These are phyloP conservation scores for Ammodytes marinus DNA, from an alignment of 2,113 vertebrate genomes.

Conservation along the genomic window DNA sequence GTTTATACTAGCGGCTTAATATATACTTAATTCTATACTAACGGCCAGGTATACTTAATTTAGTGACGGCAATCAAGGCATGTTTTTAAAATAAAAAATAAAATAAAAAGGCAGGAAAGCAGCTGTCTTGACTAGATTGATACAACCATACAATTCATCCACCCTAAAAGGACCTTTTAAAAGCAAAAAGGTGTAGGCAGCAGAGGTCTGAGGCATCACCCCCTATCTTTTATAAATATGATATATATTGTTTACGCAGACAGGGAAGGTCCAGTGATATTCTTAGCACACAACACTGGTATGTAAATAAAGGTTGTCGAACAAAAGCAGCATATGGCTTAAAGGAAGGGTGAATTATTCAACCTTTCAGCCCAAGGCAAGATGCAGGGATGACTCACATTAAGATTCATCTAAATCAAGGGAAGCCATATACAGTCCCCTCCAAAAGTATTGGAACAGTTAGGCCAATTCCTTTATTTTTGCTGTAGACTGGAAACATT, in stretches of 20 bases:
- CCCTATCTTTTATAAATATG: conserved; percentile 39
- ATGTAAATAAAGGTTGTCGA: conserved; percentile 32
- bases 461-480: too few relatives aligned
- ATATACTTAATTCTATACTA: too few relatives aligned
- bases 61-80: not conserved
- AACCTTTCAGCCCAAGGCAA: conserved; percentile 21
- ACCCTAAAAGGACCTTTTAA: conserved; percentile 12
- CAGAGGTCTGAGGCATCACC: conserved; percentile 12
- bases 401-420: not conserved
- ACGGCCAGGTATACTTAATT: too few relatives aligned
- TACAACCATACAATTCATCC: conserved; percentile 14
- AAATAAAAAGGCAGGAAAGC: not conserved
- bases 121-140: not conserved
- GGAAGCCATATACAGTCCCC: not conserved
- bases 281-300: conserved; percentile 33
- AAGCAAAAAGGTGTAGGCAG: conserved; percentile 11
- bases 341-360: conserved; percentile 10
- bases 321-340: conserved; percentile 13
- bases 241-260: conserved; percentile 28
- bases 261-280: conserved; percentile 27
- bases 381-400: conserved; percentile 12
- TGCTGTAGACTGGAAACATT: too few relatives aligned
- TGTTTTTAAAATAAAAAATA: too few relatives aligned
- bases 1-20: too few relatives aligned
- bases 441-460: too few relatives aligned